Evolutionary conservation across 2,888 invertebrate species (phyloP).

Genomic region (Drosophila kambysellisi): DNA sequence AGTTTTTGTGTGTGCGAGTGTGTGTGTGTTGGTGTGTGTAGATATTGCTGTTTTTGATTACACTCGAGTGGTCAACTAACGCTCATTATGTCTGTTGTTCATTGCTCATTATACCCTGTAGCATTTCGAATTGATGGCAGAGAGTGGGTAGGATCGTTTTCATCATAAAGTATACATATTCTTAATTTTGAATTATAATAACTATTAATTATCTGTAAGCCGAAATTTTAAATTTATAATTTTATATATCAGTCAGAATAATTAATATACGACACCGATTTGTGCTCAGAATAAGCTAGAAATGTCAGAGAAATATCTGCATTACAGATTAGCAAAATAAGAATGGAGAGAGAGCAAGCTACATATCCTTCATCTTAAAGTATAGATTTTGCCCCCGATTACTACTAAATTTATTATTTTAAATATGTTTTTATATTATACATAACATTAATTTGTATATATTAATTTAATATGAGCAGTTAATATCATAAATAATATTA

Average conservation of each 20-base stretch:
- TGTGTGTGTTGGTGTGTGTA: conserved; percentile 17
- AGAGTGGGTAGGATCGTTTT: not conserved
- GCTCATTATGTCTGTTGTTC: conserved; percentile 29
- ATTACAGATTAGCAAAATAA: too few relatives aligned
- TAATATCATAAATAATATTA: too few relatives aligned
- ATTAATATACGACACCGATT: not conserved
- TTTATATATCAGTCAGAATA: not conserved
- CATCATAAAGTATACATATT: not conserved
- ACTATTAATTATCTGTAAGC: not conserved
- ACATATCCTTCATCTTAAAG: not conserved
- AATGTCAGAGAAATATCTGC: too few relatives aligned
- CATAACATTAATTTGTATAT: not conserved
- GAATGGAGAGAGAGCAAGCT: not conserved
- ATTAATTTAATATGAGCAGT: not conserved
- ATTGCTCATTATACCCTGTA: conserved; percentile 17
- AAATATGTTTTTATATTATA: not conserved
- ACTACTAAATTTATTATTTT: not conserved
- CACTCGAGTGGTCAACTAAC: conserved; percentile 52
- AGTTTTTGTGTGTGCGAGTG: conserved; percentile 79
- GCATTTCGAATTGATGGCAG: not conserved
- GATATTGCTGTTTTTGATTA: conserved; percentile 55
- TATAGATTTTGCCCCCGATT: not conserved
- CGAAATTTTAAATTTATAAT: not conserved
- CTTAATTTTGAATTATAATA: not conserved
- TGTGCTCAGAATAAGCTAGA: not conserved